These are phyloP conservation scores for Hydrophis major DNA, from an alignment of 2,797 vertebrate species.

Conservation along the genomic window DNA sequence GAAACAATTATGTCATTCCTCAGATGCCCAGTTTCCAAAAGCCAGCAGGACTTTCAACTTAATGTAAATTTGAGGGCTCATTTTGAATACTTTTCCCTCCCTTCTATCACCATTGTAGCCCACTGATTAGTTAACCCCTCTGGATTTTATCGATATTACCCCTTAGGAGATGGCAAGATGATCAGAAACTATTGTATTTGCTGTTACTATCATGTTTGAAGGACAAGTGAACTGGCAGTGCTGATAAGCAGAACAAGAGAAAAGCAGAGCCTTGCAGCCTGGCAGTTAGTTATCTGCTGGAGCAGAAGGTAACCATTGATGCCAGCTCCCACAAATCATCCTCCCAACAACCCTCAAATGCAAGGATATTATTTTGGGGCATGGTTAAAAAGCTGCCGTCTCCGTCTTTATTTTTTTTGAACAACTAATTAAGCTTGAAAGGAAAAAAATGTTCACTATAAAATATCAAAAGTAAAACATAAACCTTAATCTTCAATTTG, in stretches of 20 bases:
- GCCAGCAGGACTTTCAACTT: not conserved
- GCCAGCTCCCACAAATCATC: not conserved
- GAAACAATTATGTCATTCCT: not conserved
- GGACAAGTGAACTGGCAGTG: not conserved
- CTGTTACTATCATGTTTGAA: not conserved
- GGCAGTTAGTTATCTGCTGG: too few relatives aligned
- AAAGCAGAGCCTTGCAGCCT: not conserved
- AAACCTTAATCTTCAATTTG: not conserved
- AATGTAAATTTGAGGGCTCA: not conserved
- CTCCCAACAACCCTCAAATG: not conserved
- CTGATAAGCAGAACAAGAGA: not conserved
- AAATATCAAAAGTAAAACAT: conserved; percentile 5
- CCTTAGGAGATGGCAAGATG: not conserved
- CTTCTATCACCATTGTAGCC: not conserved
- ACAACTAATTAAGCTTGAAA: not conserved
- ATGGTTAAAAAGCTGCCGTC: not conserved
- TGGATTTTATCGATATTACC: not conserved
- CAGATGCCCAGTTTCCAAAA: not conserved
- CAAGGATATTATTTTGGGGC: not conserved
- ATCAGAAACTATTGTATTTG: not conserved
- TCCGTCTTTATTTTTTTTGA: conserved; percentile 4
- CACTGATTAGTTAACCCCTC: not conserved
- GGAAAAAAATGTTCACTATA: not conserved
- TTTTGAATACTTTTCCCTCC: not conserved
- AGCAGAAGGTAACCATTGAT: not conserved